Evolutionary conservation across 2,797 vertebrate genomes (phyloP).

Genomic region (Graptemys geographica): DNA sequence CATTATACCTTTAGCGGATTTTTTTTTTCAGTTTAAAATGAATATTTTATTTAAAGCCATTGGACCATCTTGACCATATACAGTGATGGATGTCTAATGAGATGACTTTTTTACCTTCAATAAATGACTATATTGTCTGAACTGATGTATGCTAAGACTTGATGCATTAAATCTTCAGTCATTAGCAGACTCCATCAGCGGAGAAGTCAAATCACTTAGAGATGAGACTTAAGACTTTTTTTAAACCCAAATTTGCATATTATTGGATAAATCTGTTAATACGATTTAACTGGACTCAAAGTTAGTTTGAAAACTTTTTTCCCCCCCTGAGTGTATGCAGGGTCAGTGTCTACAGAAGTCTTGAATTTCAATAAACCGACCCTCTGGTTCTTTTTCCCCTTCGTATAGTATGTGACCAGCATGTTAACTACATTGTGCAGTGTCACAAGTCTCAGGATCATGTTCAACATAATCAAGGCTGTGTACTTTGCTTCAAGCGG

Average conservation of each 20-base stretch:
- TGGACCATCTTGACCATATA: slow-evolving; percentile 61
- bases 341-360: background rate
- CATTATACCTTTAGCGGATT: slow-evolving; percentile 46
- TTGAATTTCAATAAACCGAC: rapidly evolving
- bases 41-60: slow-evolving; percentile 72
- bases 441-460: too few relatives aligned
- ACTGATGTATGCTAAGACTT: slow-evolving; percentile 64
- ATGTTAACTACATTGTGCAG: background rate
- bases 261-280: slow-evolving; percentile 75
- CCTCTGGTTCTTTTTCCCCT: rapidly evolving
- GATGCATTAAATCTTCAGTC: slow-evolving; percentile 72
- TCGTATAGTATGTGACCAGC: rapidly evolving
- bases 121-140: slow-evolving; percentile 63
- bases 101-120: slow-evolving; percentile 60
- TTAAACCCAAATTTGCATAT: slow-evolving; percentile 73
- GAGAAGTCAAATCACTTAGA: slow-evolving; percentile 75
- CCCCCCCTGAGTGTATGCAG: rapidly evolving
- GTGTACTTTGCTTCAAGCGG: rapidly evolving
- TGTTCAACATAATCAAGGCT: rapidly evolving
- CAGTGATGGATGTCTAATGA: slow-evolving; percentile 65
- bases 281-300: slow-evolving; percentile 67
- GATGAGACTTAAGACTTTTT: slow-evolving; percentile 69
- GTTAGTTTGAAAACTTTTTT: slow-evolving; percentile 56
- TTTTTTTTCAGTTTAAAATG: slow-evolving; percentile 49
- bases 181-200: slow-evolving; percentile 73